Evolutionary conservation across 2,797 vertebrate genomes (phyloP).

Genomic region (Anisognathus igniventris): DNA sequence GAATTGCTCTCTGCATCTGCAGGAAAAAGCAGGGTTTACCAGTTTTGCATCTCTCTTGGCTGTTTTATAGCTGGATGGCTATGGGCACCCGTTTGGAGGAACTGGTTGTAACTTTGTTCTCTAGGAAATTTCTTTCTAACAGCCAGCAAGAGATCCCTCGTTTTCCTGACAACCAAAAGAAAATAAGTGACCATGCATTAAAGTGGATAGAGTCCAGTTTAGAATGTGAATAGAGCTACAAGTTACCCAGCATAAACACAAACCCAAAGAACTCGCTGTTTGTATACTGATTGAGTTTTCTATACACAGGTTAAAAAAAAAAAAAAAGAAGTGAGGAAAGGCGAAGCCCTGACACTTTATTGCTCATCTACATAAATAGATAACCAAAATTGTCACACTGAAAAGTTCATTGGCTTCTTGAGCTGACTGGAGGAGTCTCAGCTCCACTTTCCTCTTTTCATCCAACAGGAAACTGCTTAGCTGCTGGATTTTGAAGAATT

Average conservation of each 20-base stretch:
- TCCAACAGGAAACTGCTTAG: neutral
- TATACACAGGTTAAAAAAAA: neutral
- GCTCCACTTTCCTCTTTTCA: neutral
- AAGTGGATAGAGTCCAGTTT: constrained; percentile 73
- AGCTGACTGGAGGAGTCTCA: neutral
- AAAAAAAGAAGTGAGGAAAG: neutral
- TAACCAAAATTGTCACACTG: neutral
- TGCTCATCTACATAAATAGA: neutral
- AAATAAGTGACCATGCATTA: constrained; percentile 65
- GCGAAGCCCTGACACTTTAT: neutral
- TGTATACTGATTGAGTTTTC: neutral
- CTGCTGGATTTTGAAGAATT: neutral
- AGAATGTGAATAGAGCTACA: constrained; percentile 77
- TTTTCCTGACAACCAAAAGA: constrained; percentile 79
- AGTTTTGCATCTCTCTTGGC: neutral
- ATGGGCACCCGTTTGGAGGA: neutral
- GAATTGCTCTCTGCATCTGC: neutral
- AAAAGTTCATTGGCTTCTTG: neutral
- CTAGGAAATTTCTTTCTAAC: constrained; percentile 77
- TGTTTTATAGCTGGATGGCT: neutral
- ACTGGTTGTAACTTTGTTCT: constrained; percentile 68
- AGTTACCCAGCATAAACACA: constrained; percentile 83
- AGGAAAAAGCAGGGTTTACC: neutral
- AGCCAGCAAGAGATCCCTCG: constrained; percentile 74
- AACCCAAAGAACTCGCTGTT: constrained; percentile 71